A percentile compares a stretch with the other conserved stretches of the same genome.
phyloP scores from a whole-genome alignment of 2,113 vertebrate species.

The Vicugna pacos region DNA sequence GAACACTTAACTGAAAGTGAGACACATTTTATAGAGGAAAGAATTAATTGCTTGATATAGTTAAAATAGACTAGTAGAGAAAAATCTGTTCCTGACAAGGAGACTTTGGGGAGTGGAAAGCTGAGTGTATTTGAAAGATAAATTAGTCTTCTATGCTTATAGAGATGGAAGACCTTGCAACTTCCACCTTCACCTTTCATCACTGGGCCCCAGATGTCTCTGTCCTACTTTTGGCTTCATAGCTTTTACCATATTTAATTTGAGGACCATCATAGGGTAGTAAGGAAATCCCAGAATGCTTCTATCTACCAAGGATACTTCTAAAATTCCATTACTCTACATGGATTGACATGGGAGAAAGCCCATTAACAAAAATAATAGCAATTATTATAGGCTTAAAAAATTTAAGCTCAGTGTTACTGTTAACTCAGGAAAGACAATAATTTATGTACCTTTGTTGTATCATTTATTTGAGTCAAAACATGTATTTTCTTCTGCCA shows the following conservation, averaged over 20 bases:
- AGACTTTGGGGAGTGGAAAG: background rate
- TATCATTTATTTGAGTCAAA: constrained; percentile 83
- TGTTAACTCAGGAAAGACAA: constrained; percentile 73
- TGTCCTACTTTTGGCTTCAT: background rate
- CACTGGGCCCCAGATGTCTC: background rate
- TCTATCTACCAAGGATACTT: background rate
- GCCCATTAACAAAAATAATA: background rate
- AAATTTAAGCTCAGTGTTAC: constrained; percentile 56
- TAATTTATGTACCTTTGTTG: constrained; percentile 70
- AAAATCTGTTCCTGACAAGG: background rate
- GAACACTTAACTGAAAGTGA: background rate
- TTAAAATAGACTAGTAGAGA: background rate
- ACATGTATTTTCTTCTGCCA: constrained; percentile 71
- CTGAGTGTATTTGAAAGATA: background rate
- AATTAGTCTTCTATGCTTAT: background rate
- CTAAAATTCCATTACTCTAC: background rate
- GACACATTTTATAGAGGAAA: background rate
- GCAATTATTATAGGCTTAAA: background rate
- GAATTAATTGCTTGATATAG: background rate
- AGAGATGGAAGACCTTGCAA: background rate
- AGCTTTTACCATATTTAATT: background rate
- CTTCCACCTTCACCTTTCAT: background rate
- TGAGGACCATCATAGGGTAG: fast-evolving
- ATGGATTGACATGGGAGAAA: background rate
- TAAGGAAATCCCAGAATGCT: background rate